phyloP scores from a whole-genome alignment of 2,797 vertebrate genomes.

The Phyllotis vaccarum region DNA sequence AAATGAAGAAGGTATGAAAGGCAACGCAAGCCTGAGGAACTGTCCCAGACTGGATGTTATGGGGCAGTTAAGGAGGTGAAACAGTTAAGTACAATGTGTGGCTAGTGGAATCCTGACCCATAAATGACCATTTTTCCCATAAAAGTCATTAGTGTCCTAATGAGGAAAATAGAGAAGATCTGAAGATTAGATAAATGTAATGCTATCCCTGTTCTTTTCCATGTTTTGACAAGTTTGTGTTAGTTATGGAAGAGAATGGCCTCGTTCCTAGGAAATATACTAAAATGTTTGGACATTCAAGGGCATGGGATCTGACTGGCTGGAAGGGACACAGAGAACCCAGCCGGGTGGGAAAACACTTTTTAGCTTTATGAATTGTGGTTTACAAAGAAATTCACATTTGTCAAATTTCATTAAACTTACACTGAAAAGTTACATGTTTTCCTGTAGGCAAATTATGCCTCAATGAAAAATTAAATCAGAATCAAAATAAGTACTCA shows the following conservation, averaged over 20 bases:
- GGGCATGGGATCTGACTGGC: background rate
- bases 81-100: background rate
- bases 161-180: background rate
- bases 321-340: background rate
- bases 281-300: background rate
- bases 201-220: background rate
- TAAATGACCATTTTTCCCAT: background rate
- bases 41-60: background rate
- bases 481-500: background rate
- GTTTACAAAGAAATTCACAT: background rate
- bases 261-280: background rate
- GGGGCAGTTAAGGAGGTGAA: background rate
- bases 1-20: background rate
- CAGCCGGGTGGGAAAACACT: background rate
- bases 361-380: background rate
- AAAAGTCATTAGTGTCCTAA: background rate
- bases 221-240: background rate
- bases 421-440: background rate
- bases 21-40: background rate
- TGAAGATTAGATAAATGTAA: background rate
- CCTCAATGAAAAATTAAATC: conserved; percentile 32
- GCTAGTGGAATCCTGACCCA: background rate
- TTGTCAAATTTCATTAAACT: conserved; percentile 11
- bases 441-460: background rate
- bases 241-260: background rate